Evolutionary conservation across 2,113 vertebrate genomes (phyloP), one percentile per base, ranked within the genome.

Genomic region (Xenopus laevis): DNA sequence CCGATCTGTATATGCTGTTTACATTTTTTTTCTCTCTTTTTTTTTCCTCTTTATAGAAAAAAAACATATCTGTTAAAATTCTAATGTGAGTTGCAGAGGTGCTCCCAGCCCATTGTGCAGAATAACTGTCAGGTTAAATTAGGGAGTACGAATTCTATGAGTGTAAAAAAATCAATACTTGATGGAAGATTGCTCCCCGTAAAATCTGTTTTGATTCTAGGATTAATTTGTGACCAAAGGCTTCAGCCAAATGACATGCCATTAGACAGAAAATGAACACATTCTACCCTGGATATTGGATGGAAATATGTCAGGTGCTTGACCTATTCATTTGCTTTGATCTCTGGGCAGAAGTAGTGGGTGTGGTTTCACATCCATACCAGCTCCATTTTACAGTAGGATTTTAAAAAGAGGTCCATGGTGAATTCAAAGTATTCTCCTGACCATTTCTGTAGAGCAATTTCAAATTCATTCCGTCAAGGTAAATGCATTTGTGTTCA

Each of bases 111-210:
- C 96, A 98, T 96, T 97, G 95, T 97, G 94, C 93, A 92, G 89
- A 96, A 91, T 92, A 93, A 89, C 94, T 98, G 97, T 98, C 97
- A 98, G 93, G 91, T 99, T 98, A 98, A 99, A 99, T 99, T 98
- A 98, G 95, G 93, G 95, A 97, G 93, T 96, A 98, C 97, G 95
- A 93, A 93, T 93, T 95, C 95, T 84, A 93, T 93, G 93, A 98
- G 95, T 98, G 95, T 98, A 98, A 96, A 96, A 97, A 97, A 99
- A 99, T 99, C 97, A 96, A 99, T 99, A 98, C 95, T 96, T 97
- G 95, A 98, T 97, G 97, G 95, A 95, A 97, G 96, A 98, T 96
- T 98, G 95, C 94, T 98, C 96, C 93, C 94, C 82, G 88, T 95
- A 99, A 99, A 98, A 99, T 98, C 95, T 98, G 97, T 98, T 99